A percentile compares a stretch with the other conserved stretches of the same genome.
Evolutionary conservation across 2,888 invertebrate genomes (phyloP).

Genomic region (Meiosimyza decipiens): DNA sequence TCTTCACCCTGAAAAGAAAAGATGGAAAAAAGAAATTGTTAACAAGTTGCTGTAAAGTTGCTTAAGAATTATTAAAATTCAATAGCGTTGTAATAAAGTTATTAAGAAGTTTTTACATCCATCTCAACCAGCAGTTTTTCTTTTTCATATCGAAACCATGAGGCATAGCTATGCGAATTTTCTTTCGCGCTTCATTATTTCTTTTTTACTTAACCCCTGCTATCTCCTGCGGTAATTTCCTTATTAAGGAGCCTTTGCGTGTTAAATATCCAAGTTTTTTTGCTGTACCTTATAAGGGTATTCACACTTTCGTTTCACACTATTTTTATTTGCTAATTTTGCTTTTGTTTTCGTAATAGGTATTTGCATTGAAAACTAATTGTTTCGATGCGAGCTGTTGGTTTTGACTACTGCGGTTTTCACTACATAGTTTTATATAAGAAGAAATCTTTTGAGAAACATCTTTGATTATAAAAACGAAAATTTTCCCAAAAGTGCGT

Average conservation of each 20-base stretch:
- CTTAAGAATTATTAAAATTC: constrained; percentile 41
- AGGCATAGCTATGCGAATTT: too few relatives aligned
- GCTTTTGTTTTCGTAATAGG: background rate
- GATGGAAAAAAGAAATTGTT: constrained; percentile 33
- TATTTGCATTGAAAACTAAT: constrained; percentile 31
- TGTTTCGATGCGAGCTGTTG: constrained; percentile 11
- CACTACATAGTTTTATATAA: too few relatives aligned
- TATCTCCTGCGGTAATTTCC: constrained; percentile 9
- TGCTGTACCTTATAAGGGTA: background rate
- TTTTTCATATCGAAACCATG: background rate
- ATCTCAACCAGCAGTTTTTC: constrained; percentile 19
- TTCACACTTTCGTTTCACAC: constrained; percentile 1
- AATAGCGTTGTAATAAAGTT: constrained; percentile 53
- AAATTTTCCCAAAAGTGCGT: too few relatives aligned
- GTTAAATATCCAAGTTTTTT: background rate
- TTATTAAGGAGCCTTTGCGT: constrained; percentile 24
- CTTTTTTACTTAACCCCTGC: too few relatives aligned
- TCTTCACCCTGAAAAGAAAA: constrained; percentile 83
- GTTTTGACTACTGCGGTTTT: too few relatives aligned
- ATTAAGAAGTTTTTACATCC: constrained; percentile 44
- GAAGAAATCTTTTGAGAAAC: too few relatives aligned
- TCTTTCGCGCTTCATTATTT: too few relatives aligned
- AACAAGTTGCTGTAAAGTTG: constrained; percentile 34
- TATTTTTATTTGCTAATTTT: background rate
- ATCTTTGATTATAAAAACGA: too few relatives aligned